Evolutionary conservation across 2,113 vertebrate genomes (phyloP).

Genomic region (Austrofundulus limnaeus): DNA sequence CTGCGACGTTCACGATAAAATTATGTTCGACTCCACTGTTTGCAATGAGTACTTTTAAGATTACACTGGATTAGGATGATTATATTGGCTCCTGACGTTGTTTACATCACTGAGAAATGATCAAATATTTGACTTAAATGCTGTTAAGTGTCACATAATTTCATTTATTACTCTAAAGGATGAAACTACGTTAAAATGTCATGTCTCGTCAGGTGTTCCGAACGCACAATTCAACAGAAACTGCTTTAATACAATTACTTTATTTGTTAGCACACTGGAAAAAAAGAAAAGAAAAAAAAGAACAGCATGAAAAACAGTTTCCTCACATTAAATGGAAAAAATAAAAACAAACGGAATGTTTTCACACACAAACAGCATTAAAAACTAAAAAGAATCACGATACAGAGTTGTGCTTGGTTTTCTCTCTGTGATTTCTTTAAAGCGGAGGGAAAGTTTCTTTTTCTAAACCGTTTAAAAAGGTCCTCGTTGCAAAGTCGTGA

Average conservation of each 20-base stretch:
- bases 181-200: too few species aligned
- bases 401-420: slow-evolving; percentile 74
- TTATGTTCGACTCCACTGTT: too few species aligned
- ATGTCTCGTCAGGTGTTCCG: too few species aligned
- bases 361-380: slow-evolving; percentile 45
- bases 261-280: slow-evolving; percentile 63
- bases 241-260: too few species aligned
- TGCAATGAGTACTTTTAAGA: too few species aligned
- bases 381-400: slow-evolving; percentile 38
- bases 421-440: slow-evolving; percentile 26
- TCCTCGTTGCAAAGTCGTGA: too few species aligned
- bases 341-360: slow-evolving; percentile 64
- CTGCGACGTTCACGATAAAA: too few species aligned
- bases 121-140: not conserved
- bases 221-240: too few species aligned
- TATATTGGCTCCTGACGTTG: slow-evolving; percentile 17
- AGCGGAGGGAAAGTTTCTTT: slow-evolving; percentile 11
- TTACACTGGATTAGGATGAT: slow-evolving; percentile 51
- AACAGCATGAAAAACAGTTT: slow-evolving; percentile 51
- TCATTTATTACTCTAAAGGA: too few species aligned
- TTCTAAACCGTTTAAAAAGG: slow-evolving; percentile 7
- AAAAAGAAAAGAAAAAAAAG: slow-evolving; percentile 69
- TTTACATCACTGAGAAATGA: slow-evolving; percentile 46
- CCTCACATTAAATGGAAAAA: slow-evolving; percentile 55
- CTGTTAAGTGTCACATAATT: not conserved